Base-by-base conservation (phyloP, 2,113 vertebrate genomes). In the Pteropus alecto region DNA sequence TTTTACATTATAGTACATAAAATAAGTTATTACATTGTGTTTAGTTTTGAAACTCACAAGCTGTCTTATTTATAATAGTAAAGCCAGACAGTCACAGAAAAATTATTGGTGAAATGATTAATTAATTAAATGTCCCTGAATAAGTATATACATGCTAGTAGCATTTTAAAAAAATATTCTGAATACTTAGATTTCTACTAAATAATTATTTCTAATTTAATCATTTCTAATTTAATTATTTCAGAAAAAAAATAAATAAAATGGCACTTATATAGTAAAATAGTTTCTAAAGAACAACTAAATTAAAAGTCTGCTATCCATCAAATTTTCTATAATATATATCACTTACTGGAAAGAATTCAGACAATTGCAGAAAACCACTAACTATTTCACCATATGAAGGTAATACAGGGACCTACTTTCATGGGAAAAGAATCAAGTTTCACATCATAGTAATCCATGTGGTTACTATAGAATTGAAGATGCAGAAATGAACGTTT, bases 201-300 rank as follows among this genome's bases (percentile, higher is more conserved):
- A 74, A 73, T 71, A 18, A 70, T 67, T 63, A 90, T 63, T 87
- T 95, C 71, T 79, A 91, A 38, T 38, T 38, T 71, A 18, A 70
- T 67, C 51, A 90, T 63, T 87, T 95, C 71, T 79, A 91, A 79
- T 15, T 70, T 73, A 87, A 67, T 86, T 82, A 87, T 77, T 76
- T 94, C 14, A 81, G 13, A 5, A 70, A 81, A 93, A 73, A 84
- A 88, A 85, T 68, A 18, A 94, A 79, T 33, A 94, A 86, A 65
- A 90, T 63, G 18, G 2, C 60, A 84, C n/a, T 67, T 18, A 60
- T 60, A 16, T 56, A 87, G 33, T 63, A 46, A 90, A 87, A 68
- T 78, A 67, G 12, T 60, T 83, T 87, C 38, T 67, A 73, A 84
- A 94, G 54, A 63, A 90, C 16, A 63, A 56, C 18, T 61, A 82